Evolutionary conservation across 2,113 vertebrate species (phyloP), one percentile per base, ranked within the genome.

Genomic region (Xerus inauris): DNA sequence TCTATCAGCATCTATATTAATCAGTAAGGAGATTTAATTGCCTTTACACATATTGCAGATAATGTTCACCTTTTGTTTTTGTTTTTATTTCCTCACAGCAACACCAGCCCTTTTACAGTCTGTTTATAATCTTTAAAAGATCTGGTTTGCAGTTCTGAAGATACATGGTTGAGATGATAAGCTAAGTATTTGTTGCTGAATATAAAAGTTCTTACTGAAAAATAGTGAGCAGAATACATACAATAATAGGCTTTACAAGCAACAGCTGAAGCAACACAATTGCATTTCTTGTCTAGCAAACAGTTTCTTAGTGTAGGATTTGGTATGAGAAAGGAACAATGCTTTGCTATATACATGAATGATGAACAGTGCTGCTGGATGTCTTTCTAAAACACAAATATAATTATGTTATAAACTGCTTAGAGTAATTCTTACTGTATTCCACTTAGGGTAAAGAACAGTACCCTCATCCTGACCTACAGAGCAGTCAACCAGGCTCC

Each of bases 201-300:
- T 79, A 20, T 75, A 94, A 75, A 42, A 67, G 32, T 38, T 91
- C 62, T 85, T 35, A 42, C 54, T 82, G 91, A 84, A 96, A 95
- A 96, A 87, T 3, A 69, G 32, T 71, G 40, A 94, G 72, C 22
- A 57, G 42, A 90, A 94, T 64, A 45, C 35, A 69, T 51, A 73
- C 47, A 94, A 38, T 69, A 79, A 91, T 81, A 45, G 19, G 17
- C 45, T 86, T 42, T 75, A 57, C 20, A 26, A 65, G 94, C 28
- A 93, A 35, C 85, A 93, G 49, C 22, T 65, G 35, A 86, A 94
- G 65, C 49, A 94, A 87, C 64, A 95, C 87, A 85, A 87, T 47
- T 80, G 42, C 73, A 75, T 89, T 92, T 94, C 75, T 81, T 85
- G 30, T 51, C 87, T 87, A 92, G 51, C n/a, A 92, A 92, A 77